Percentiles rank a stretch among this genome's conserved stretches.
phyloP scores from a whole-genome alignment of 2,797 vertebrate genomes.

The Fistularia tabacaria region DNA sequence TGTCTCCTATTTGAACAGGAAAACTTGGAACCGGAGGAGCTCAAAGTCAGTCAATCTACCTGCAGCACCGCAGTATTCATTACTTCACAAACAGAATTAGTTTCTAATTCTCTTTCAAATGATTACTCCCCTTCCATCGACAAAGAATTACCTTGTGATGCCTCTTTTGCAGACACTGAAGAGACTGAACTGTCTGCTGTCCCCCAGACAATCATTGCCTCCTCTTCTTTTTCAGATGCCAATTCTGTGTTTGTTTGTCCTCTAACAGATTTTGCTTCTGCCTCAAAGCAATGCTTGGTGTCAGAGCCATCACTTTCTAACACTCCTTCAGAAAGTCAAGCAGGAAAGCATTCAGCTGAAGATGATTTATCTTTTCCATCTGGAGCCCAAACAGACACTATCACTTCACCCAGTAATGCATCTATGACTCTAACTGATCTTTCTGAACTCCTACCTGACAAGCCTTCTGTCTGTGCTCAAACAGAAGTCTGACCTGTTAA shows the following conservation, averaged over 20 bases:
- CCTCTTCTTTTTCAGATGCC: slow-evolving; percentile 43
- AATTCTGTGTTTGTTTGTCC: slow-evolving; percentile 21
- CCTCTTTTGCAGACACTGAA: slow-evolving; percentile 23
- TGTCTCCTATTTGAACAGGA: slow-evolving; percentile 69
- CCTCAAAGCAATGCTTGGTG: slow-evolving; percentile 20
- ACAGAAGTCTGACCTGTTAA: slow-evolving; percentile 9
- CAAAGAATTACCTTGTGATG: slow-evolving; percentile 27
- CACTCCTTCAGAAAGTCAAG: slow-evolving; percentile 16
- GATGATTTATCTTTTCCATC: slow-evolving; percentile 32
- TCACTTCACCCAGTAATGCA: slow-evolving; percentile 12
- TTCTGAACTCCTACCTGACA: slow-evolving; percentile 17
- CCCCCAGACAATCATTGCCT: slow-evolving; percentile 11
- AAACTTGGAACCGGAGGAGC: slow-evolving; percentile 50
- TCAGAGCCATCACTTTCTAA: slow-evolving; percentile 24
- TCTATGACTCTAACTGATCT: slow-evolving; percentile 14
- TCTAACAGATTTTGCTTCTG: slow-evolving; percentile 25
- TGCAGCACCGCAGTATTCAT: slow-evolving; percentile 33
- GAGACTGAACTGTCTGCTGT: slow-evolving; percentile 18
- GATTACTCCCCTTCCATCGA: slow-evolving; percentile 30
- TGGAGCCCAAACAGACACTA: slow-evolving; percentile 24
- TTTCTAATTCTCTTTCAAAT: slow-evolving; percentile 31
- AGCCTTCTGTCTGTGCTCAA: slow-evolving; percentile 3
- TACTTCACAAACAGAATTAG: slow-evolving; percentile 48
- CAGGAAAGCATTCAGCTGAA: slow-evolving; percentile 18
- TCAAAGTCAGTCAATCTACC: slow-evolving; percentile 44